Evolutionary conservation across 1,140 invertebrate genomes (phyloP).

Genomic region (Telenomus remus): DNA sequence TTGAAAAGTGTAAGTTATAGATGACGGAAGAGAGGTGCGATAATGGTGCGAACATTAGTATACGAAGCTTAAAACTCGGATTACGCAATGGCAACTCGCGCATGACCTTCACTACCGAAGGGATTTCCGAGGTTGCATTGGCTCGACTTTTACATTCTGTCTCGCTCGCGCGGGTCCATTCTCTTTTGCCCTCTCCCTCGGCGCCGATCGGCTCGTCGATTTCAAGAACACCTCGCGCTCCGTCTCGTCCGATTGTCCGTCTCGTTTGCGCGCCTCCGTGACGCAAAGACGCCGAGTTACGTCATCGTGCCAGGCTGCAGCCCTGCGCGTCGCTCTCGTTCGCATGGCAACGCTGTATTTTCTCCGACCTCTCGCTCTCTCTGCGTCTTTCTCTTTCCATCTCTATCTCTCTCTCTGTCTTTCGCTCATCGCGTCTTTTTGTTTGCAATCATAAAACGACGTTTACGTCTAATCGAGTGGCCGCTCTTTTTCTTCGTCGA

Average conservation of each 20-base stretch:
- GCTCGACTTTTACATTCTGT: conserved; percentile 51
- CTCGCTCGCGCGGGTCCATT: conserved; percentile 36
- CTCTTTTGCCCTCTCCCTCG: conserved; percentile 26
- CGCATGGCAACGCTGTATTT: conserved; percentile 49
- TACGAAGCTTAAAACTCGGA: conserved; percentile 26
- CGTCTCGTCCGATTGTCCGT: conserved; percentile 14
- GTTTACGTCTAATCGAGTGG: conserved; percentile 39
- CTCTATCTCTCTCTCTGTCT: no score
- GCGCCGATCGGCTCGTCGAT: conserved; percentile 26
- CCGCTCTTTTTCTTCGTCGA: conserved; percentile 21
- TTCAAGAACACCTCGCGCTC: conserved; percentile 44
- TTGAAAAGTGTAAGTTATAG: conserved; percentile 1
- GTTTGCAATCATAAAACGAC: conserved; percentile 19
- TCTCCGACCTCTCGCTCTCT: background rate
- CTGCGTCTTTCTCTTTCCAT: no score
- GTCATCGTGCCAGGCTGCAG: conserved; percentile 49
- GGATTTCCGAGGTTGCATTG: conserved; percentile 50
- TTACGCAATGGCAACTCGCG: conserved; percentile 50
- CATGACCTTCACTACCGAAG: conserved; percentile 53
- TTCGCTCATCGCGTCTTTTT: conserved; percentile 2
- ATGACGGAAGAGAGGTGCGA: conserved; percentile 38
- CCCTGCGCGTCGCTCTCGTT: conserved; percentile 54
- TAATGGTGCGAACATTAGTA: conserved; percentile 49
- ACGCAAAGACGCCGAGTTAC: conserved; percentile 52
- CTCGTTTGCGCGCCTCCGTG: conserved; percentile 33